phyloP scores from a whole-genome alignment of 2,113 vertebrate genomes.

The Vidua chalybeata region DNA sequence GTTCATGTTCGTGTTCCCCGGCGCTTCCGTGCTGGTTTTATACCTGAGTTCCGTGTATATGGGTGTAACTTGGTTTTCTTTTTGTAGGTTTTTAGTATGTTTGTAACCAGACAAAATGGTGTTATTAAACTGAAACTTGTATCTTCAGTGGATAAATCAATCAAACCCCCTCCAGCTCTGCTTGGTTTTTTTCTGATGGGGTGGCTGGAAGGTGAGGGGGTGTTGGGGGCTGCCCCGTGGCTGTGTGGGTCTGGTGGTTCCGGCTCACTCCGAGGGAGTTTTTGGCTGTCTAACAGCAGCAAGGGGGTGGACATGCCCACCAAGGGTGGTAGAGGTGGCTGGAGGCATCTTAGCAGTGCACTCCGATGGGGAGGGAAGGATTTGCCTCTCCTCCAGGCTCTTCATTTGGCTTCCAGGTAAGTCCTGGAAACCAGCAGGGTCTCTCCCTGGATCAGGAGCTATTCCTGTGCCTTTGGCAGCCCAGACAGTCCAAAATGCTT shows the following conservation, averaged over 20 bases:
- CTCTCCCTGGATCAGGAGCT: background rate
- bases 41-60: slow-evolving; percentile 35
- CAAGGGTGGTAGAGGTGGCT: background rate
- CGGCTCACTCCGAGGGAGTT: background rate
- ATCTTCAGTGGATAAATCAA: slow-evolving; percentile 64
- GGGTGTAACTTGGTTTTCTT: slow-evolving; percentile 48
- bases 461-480: background rate
- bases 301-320: background rate
- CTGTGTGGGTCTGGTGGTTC: accelerated
- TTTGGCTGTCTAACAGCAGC: background rate
- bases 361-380: background rate
- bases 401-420: background rate
- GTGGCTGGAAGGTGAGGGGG: background rate
- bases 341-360: too few species aligned
- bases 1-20: slow-evolving; percentile 39
- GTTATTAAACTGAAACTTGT: slow-evolving; percentile 62
- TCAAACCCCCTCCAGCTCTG: slow-evolving; percentile 7
- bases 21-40: slow-evolving; percentile 57
- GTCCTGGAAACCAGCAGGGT: accelerated
- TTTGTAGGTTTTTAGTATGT: slow-evolving; percentile 72
- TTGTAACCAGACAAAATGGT: slow-evolving; percentile 55
- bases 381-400: background rate
- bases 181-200: slow-evolving; percentile 8
- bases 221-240: accelerated
- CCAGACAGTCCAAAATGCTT: background rate